Evolutionary conservation across 2,888 invertebrate species (phyloP).

Genomic region (Cosmorhoe ocellata): DNA sequence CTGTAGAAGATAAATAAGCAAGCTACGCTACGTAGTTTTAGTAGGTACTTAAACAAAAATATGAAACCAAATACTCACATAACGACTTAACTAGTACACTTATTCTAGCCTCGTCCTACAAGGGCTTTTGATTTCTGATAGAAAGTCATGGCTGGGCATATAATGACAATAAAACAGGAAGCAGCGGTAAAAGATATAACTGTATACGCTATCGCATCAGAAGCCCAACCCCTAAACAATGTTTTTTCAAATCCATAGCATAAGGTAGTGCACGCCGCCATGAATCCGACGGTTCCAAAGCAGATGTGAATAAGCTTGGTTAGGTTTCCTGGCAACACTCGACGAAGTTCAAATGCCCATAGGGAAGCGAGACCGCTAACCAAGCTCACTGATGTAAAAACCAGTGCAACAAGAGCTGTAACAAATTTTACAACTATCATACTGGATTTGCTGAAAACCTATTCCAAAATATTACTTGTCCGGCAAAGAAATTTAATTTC

Average conservation of each 20-base stretch:
- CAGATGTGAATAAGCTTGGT: constrained; percentile 59
- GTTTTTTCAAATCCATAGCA: constrained; percentile 58
- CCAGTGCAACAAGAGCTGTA: constrained; percentile 57
- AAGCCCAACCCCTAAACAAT: constrained; percentile 45
- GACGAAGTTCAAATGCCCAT: constrained; percentile 54
- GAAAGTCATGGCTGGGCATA: constrained; percentile 52
- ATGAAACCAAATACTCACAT: no score
- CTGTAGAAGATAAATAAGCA: no score
- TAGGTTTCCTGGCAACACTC: constrained; percentile 45
- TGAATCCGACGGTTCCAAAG: constrained; percentile 54
- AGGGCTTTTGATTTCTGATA: constrained; percentile 35
- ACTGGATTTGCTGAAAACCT: no score
- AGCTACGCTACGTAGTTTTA: no score
- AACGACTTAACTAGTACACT: no score
- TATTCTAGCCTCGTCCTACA: constrained; percentile 10
- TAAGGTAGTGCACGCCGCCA: constrained; percentile 41
- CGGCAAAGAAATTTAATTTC: no score
- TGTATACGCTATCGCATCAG: constrained; percentile 38
- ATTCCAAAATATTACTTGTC: no score
- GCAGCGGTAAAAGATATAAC: constrained; percentile 48
- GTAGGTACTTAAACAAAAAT: no score
- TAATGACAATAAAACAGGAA: constrained; percentile 46
- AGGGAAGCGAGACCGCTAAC: constrained; percentile 57
- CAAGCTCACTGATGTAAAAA: constrained; percentile 57
- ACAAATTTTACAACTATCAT: constrained; percentile 19